phyloP scores from a whole-genome alignment of 2,888 invertebrate genomes.

The Hyppa rectilinea region DNA sequence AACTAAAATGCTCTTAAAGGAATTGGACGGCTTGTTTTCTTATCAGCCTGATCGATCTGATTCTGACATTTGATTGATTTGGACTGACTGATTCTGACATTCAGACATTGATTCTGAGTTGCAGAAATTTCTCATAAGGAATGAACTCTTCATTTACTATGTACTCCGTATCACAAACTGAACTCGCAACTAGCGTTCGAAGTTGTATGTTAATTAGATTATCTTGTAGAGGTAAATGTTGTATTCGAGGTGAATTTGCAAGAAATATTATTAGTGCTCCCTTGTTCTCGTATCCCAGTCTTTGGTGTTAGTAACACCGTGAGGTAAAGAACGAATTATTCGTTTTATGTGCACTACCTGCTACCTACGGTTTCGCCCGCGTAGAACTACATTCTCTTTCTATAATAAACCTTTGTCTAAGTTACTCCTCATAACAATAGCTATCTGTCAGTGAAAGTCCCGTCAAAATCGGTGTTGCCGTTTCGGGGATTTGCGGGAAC shows the following conservation, averaged over 20 bases:
- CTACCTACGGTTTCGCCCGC: no score
- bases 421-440: no score
- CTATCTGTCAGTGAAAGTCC: no score
- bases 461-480: no score
- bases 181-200: conserved; percentile 57
- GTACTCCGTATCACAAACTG: conserved; percentile 12
- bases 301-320: conserved; percentile 32
- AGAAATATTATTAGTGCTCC: conserved; percentile 47
- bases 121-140: not conserved
- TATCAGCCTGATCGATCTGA: no score
- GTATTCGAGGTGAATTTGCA: conserved; percentile 47
- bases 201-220: conserved; percentile 63
- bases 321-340: conserved; percentile 4
- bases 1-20: not conserved
- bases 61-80: no score
- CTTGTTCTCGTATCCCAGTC: conserved; percentile 20
- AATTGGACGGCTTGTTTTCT: not conserved
- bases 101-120: not conserved
- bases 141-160: conserved; percentile 12
- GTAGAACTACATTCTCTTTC: no score
- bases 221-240: conserved; percentile 60
- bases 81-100: no score
- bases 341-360: not conserved
- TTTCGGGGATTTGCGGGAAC: no score
- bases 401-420: no score